Evolutionary conservation across 2,113 vertebrate species (phyloP), one percentile per base, ranked within the genome.

Genomic region (Tyto alba): DNA sequence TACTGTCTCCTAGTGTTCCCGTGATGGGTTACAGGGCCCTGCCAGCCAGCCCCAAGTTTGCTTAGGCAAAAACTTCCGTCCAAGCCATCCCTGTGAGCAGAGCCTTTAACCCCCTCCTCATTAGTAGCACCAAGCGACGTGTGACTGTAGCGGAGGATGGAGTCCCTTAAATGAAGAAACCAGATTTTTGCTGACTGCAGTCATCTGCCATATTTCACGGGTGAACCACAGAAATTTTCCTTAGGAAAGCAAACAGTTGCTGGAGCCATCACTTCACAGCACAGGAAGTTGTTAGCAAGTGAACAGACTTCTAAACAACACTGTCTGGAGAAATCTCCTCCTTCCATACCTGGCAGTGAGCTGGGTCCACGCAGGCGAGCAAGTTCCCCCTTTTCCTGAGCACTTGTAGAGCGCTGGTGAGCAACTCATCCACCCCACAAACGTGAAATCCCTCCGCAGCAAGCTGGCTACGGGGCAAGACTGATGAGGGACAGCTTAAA

Each of bases 121-220:
- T 95, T 64, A 86, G 66, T 32, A 69, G 48, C 53, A 79, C 2
- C 69, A 83, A 78, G 16, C 69, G n/a, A 59, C 3, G 3, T 0
- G 0, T 32, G 62, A 72, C 50, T 63, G 18, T 21, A 90, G n/a
- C 45, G 2, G 5, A 91, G n/a, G 50, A 82, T 1, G 5, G 16
- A 93, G 50, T 5, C 74, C 56, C 64, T 95, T 74, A 89, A 91
- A 88, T 47, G 69, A 86, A 85, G 56, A 72, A 91, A 63, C 1
- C 11, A 47, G 30, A 63, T 41, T 89, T 96, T 69, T 96, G 69
- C 76, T 92, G 83, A 88, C 1, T 2, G 52, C 32, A 56, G 27
- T 56, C 25, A 79, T 68, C 36, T 64, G 29, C 43, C 3, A 0
- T 53, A 56, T 83, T 59, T 95, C 74, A 86, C 47, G 88, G 62